Evolutionary conservation across 1,140 invertebrate genomes (phyloP), one percentile per base, ranked within the genome.

Genomic region (Cecropterus lyciades): DNA sequence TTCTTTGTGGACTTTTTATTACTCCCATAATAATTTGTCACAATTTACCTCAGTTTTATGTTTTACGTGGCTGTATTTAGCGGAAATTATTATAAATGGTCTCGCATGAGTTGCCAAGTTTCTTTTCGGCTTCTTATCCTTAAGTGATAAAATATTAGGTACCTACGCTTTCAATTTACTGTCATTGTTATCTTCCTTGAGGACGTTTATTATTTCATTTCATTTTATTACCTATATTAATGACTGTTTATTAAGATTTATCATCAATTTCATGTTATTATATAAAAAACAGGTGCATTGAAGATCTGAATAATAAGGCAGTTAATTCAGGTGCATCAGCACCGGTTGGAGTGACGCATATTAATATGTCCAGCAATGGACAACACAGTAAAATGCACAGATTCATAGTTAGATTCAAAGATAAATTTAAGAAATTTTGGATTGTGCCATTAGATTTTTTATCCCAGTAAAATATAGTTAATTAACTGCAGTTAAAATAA

Each of bases 81-180:
- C 48, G 70, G 60, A 77, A 78, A 80, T 79, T 72, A 76, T 73
- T 70, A 84, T 76, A 73, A 82, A 82, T 82, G 73, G 68, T 45
- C 30, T 63, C 42, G 57, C 70, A 59, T 64, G 46, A 72, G 56
- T 48, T 51, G 62, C 64, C 42, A 48, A 64, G 55, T 46, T 56
- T 67, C 53, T 65, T 66, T 65, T 45, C 17, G 27, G 49, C 48
- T 52, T 17, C 27, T 52, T 52, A 14, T 30, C 5, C 40, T 52
- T 52, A 52, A 14, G 49, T 17, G 27, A 52, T 52, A 30, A 37
- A 37, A 37, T 37, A 37, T 37, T 37, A 37, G 10, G 11, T 37
- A 37, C 1, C 33, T 37, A 37, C 33, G 33, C 11, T 37, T 11
- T 11, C 33, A 37, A 37, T 37, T 37, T 37, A 37, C n/a, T 37